Evolutionary conservation across 2,113 vertebrate species (phyloP).

Genomic region (Hippocampus mohnikei): DNA sequence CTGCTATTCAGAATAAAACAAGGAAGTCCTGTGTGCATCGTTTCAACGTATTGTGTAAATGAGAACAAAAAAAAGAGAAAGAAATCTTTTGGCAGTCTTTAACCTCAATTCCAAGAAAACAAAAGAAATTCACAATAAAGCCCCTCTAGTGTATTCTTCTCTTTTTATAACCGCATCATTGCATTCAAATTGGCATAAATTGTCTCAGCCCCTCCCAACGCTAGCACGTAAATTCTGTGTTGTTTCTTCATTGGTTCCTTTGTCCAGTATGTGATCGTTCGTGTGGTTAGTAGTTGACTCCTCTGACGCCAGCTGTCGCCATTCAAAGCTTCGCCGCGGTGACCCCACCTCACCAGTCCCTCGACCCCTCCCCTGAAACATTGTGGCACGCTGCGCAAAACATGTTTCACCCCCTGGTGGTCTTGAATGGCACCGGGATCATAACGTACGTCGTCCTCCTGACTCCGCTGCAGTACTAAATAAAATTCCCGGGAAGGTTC

Average conservation of each 20-base stretch:
- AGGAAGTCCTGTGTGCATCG: constrained; percentile 66
- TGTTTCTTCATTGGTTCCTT: constrained; percentile 77
- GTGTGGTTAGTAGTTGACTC: constrained; percentile 76
- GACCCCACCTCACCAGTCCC: constrained; percentile 57
- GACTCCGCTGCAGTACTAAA: constrained; percentile 71
- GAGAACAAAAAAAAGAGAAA: neutral
- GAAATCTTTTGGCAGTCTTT: constrained; percentile 22
- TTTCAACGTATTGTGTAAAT: constrained; percentile 33
- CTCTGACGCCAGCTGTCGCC: constrained; percentile 73
- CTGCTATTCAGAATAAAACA: constrained; percentile 86
- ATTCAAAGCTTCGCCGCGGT: constrained; percentile 73
- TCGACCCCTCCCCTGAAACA: constrained; percentile 70
- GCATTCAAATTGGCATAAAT: constrained; percentile 34
- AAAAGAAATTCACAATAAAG: neutral
- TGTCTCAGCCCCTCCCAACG: constrained; percentile 58
- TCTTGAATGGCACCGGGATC: constrained; percentile 76
- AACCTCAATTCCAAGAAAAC: neutral
- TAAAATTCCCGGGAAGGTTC: constrained; percentile 60
- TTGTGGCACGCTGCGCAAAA: constrained; percentile 68
- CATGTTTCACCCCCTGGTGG: constrained; percentile 75
- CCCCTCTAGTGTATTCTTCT: neutral
- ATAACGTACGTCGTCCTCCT: constrained; percentile 60
- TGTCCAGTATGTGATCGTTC: constrained; percentile 76
- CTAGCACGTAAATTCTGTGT: constrained; percentile 69
- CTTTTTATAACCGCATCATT: neutral